Percentiles rank a stretch among this genome's conserved stretches.
phyloP scores from a whole-genome alignment of 2,888 invertebrate species.

The Ochropleura plecta region DNA sequence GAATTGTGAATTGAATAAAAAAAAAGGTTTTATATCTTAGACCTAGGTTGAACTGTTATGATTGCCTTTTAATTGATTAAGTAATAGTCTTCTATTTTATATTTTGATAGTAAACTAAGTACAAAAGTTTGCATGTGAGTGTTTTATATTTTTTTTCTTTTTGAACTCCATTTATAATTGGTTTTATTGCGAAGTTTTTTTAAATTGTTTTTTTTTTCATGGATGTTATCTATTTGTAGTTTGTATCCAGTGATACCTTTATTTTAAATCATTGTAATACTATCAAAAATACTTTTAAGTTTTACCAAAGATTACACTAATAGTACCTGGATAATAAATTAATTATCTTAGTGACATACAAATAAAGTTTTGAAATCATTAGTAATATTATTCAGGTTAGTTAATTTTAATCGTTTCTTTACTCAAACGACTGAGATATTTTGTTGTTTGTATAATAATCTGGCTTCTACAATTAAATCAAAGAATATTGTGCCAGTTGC shows the following conservation, averaged over 20 bases:
- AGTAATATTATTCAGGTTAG: not conserved
- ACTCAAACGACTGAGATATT: not conserved
- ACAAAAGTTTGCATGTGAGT: not conserved
- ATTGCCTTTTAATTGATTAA: too few species aligned
- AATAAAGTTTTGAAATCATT: not conserved
- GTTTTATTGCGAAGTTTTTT: slow-evolving; percentile 1
- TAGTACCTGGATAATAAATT: not conserved
- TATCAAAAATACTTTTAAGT: slow-evolving; percentile 51
- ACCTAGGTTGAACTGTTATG: not conserved
- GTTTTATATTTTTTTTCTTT: not conserved
- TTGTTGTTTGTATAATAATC: not conserved
- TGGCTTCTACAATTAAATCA: not conserved
- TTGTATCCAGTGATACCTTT: not conserved
- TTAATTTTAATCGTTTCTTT: not conserved
- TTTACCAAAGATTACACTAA: slow-evolving; percentile 34
- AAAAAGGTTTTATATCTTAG: not conserved
- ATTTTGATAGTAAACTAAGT: not conserved
- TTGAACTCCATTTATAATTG: not conserved
- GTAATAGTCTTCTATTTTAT: too few species aligned
- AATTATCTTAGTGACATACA: not conserved
- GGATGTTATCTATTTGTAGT: not conserved
- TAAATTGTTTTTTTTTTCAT: not conserved
- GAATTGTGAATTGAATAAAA: not conserved
- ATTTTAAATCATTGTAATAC: slow-evolving; percentile 4
- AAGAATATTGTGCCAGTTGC: not conserved